Evolutionary conservation across 2,113 vertebrate species (phyloP).

Genomic region (Lycaon pictus): DNA sequence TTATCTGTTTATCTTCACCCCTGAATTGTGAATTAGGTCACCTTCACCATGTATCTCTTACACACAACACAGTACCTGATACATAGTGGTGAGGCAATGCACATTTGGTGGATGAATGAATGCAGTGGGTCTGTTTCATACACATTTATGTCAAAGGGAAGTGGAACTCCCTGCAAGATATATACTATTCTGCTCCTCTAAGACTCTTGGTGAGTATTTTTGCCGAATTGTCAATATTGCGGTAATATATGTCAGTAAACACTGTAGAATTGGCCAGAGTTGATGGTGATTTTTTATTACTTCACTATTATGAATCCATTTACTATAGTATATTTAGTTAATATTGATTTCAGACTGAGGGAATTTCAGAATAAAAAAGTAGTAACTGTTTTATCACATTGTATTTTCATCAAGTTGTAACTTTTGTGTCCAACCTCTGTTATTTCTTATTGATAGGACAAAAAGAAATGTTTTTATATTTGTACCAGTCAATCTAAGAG

Average conservation of each 20-base stretch:
- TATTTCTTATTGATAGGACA: conserved; percentile 43
- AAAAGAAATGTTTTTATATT: neutral
- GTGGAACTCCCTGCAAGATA: neutral
- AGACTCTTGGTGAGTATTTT: conserved; percentile 17
- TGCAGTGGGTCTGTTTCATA: neutral
- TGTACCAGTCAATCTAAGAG: neutral
- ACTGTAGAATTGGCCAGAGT: neutral
- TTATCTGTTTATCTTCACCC: neutral
- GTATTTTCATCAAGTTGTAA: conserved; percentile 56
- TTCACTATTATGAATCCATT: conserved; percentile 41
- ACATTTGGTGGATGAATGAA: neutral
- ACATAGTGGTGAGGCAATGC: neutral
- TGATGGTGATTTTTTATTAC: conserved; percentile 34
- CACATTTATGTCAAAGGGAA: neutral
- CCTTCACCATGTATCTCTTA: neutral
- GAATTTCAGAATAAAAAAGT: conserved; percentile 33
- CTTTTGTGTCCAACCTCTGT: neutral
- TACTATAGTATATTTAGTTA: conserved; percentile 65
- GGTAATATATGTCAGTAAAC: neutral
- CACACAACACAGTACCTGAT: neutral
- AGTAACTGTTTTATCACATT: conserved; percentile 24
- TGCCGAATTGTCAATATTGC: conserved; percentile 60
- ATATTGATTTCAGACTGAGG: conserved; percentile 59
- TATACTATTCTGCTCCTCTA: neutral
- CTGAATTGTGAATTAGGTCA: neutral